A percentile compares a stretch with the other conserved stretches of the same genome.
Evolutionary conservation across 2,797 vertebrate species (phyloP).

Genomic region (Alauda arvensis): DNA sequence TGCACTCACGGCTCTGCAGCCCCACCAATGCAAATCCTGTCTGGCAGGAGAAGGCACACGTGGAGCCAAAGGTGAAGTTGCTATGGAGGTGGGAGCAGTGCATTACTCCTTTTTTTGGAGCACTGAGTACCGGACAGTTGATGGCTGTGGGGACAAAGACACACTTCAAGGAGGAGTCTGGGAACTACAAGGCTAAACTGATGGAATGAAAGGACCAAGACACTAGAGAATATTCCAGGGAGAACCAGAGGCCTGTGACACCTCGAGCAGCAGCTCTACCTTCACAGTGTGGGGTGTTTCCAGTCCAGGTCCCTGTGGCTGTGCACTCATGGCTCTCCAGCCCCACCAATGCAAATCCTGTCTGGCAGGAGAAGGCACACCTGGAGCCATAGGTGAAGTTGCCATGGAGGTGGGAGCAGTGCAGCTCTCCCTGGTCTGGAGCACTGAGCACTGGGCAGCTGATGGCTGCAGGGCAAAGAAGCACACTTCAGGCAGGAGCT

Average conservation of each 20-base stretch:
- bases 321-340: not conserved
- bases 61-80: not conserved
- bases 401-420: constrained; percentile 60
- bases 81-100: not conserved
- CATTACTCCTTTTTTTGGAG: not conserved
- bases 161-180: too few relatives aligned
- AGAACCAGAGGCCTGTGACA: not conserved
- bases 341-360: not conserved
- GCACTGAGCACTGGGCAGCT: not conserved
- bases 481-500: not conserved
- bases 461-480: not conserved
- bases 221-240: not conserved
- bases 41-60: not conserved
- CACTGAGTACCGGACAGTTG: not conserved
- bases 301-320: not conserved
- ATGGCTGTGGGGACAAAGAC: not conserved
- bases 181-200: too few relatives aligned
- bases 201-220: not conserved
- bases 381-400: not conserved
- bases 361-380: not conserved
- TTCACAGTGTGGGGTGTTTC: not conserved
- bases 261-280: not conserved
- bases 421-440: not conserved
- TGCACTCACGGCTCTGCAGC: not conserved
- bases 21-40: not conserved